Conservation (phyloP, 2,797 vertebrate genomes). For the Macropus fuliginosus region DNA sequence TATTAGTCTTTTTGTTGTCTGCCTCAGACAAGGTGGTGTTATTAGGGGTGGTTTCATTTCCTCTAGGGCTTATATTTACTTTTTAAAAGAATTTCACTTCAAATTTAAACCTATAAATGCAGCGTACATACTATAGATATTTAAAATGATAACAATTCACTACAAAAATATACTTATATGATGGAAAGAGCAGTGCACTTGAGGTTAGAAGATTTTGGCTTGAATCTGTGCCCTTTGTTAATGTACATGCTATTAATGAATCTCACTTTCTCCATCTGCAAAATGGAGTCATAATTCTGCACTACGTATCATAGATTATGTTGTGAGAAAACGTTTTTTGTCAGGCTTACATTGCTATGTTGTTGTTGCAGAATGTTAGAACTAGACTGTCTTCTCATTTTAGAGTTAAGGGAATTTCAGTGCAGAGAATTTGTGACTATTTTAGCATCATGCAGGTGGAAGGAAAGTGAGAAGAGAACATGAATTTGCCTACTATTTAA, state of each 20-base stretch:
- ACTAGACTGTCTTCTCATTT: background rate
- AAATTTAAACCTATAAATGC: background rate
- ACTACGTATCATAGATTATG: background rate
- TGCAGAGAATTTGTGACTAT: background rate
- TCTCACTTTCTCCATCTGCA: background rate
- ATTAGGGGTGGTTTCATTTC: background rate
- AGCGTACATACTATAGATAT: slow-evolving; percentile 7
- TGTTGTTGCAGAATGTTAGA: background rate
- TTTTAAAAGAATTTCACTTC: slow-evolving; percentile 42
- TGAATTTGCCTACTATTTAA: background rate
- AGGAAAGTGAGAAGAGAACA: background rate
- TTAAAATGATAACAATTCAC: slow-evolving; percentile 26
- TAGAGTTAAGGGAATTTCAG: background rate
- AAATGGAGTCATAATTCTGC: background rate
- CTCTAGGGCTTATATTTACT: slow-evolving; percentile 43
- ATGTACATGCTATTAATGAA: background rate
- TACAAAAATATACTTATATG: background rate
- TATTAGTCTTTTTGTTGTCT: slow-evolving; percentile 40
- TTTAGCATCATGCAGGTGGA: background rate
- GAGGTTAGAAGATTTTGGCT: background rate
- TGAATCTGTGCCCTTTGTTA: background rate
- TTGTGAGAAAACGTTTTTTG: background rate
- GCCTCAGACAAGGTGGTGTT: slow-evolving; percentile 21
- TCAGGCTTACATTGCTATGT: background rate
- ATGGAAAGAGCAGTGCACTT: background rate